Evolutionary conservation across 92 coral and sea anemone species (phyloP), one percentile per base, ranked within the genome.

Genomic region (Epizoanthus fatuus): DNA sequence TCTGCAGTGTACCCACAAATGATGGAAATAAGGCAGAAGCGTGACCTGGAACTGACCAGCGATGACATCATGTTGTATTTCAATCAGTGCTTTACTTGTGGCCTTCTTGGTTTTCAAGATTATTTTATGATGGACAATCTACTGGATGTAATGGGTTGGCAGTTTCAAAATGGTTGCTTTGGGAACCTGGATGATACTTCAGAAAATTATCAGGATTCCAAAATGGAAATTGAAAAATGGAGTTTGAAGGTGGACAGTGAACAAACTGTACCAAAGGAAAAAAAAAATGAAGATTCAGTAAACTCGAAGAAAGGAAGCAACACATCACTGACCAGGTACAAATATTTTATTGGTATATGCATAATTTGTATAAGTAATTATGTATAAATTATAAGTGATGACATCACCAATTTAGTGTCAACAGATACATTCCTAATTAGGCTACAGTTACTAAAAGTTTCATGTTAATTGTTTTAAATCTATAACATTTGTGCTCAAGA

Each of bases 71-170:
- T 29, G 80, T 45, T 74, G 20, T 74, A 10, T 17, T 74, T 74
- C 7, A 29, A 22, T 45, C 80, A 74, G 80, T 74, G 63, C 47
- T 74, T 74, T 63, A 74, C 80, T 74, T 74, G 80, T 5, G 65
- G 80, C 40, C 80, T 74, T 19, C 80, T 74, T 55, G 80, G 63
- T 14, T 74, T 74, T 55, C 63, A 74, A 29, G 44, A 74, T 4
- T 74, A 11, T 55, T 53, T 55, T 25, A 55, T 55, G 25, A 74
- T 74, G 63, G 63, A 74, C 52, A 53, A 51, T 74, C 64, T 74
- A 11, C 55, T 74, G 80, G 49, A 74, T 32, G 45, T 35, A 12
- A 53, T 74, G 64, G 80, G 80, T 10, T 74, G 80, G 79, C 79
- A 73, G 44, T 22, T 73, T 73, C 38, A 25, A 52, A 73, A 52